Evolutionary conservation across 2,113 vertebrate genomes (phyloP), one percentile per base, ranked within the genome.

Genomic region (Malurus elegans): DNA sequence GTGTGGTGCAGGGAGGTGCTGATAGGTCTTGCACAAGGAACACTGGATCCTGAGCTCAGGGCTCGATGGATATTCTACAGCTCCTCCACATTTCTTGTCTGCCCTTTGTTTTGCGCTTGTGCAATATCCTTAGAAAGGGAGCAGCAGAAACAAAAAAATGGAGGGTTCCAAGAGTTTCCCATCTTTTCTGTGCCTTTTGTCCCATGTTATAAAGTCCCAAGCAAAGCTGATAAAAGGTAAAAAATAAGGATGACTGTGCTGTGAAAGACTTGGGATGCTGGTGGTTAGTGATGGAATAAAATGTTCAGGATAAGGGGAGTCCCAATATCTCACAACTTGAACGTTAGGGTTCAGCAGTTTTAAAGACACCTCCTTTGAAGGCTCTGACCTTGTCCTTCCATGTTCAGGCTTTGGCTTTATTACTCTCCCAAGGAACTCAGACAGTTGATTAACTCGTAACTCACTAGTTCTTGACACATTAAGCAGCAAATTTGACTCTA

Each of bases 381-480:
- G 75, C 75, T 67, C 1, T 90, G 80, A 93, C 96, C 93, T 95
- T 97, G 87, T 93, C 85, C 54, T 84, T 90, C 80, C 93, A 71
- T 72, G 94, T 96, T 95, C 90, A 87, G 81, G 48, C 87, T 93
- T 83, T 70, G 66, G 73, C 58, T 93, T 97, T 97, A 97, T 96
- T 95, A 76, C 90, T 94, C 91, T 97, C 97, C 53, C 45, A 90
- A 92, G 96, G 92, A 97, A 62, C 66, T 93, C 47, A 6, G 94
- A 82, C 80, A 86, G 85, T 92, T 97, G 94, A 97, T 98, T 97
- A 97, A 97, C 90, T 97, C 31, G 3, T 97, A 95, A 95, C 95
- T 97, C 92, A 95, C 93, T 95, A 92, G 75, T 95, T 95, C 97
- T 95, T 97, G 95, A 96, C 95, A 97, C 51, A 92, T 86, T 91